Percentiles rank a stretch among this genome's conserved stretches.
phyloP scores from a whole-genome alignment of 2,888 invertebrate genomes.

The Tenthredo amoena region DNA sequence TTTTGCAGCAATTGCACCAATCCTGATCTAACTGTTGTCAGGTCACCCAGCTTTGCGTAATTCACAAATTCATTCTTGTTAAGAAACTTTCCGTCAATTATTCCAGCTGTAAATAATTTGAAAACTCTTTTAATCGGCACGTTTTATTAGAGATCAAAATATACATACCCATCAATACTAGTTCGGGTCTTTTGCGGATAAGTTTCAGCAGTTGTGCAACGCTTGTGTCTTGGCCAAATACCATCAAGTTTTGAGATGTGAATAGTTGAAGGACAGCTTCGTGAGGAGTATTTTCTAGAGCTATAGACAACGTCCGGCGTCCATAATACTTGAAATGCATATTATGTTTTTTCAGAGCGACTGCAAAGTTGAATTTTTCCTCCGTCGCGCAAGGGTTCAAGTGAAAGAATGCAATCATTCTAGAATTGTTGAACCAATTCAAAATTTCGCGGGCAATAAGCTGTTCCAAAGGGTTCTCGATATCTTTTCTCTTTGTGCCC shows the following conservation, averaged over 20 bases:
- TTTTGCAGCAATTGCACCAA: constrained; percentile 85
- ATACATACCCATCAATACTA: constrained; percentile 84
- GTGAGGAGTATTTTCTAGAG: constrained; percentile 85
- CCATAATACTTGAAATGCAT: constrained; percentile 87
- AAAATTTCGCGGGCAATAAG: constrained; percentile 87
- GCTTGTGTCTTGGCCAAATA: constrained; percentile 86
- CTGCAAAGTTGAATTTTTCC: constrained; percentile 83
- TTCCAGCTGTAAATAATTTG: constrained; percentile 82
- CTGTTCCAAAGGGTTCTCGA: constrained; percentile 84
- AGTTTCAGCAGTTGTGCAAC: constrained; percentile 83
- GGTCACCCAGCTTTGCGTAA: constrained; percentile 83
- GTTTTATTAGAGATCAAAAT: not conserved
- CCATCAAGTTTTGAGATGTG: constrained; percentile 82
- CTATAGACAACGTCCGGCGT: constrained; percentile 83
- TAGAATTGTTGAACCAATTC: constrained; percentile 86
- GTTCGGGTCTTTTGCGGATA: constrained; percentile 85
- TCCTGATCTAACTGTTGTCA: constrained; percentile 84
- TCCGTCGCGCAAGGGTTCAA: constrained; percentile 85
- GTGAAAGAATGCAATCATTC: constrained; percentile 87
- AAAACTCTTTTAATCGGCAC: not conserved
- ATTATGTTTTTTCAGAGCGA: constrained; percentile 83
- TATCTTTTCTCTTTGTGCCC: constrained; percentile 65
- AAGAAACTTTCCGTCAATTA: constrained; percentile 85
- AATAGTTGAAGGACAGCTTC: constrained; percentile 84
- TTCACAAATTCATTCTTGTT: constrained; percentile 85